phyloP scores from a whole-genome alignment of 1,140 invertebrate genomes.

The Drosophila melanica region DNA sequence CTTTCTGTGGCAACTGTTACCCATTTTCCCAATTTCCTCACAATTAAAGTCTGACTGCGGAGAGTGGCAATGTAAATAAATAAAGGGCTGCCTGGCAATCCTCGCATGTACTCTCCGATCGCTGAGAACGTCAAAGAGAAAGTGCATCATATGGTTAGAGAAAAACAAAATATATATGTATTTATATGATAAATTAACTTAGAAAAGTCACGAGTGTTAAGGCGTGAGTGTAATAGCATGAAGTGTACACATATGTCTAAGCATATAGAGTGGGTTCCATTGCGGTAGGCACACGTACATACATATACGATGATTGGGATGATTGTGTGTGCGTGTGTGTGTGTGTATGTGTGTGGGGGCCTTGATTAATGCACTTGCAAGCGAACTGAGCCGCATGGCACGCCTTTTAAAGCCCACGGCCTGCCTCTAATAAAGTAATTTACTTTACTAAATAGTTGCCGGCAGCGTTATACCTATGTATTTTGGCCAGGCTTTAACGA shows the following conservation, averaged over 20 bases:
- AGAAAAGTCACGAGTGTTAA: slow-evolving; percentile 77
- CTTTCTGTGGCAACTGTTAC: slow-evolving; percentile 65
- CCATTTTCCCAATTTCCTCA: slow-evolving; percentile 57
- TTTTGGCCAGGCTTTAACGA: slow-evolving; percentile 33
- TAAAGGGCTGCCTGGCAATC: slow-evolving; percentile 63
- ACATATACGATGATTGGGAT: slow-evolving; percentile 8
- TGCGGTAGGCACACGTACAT: neutral
- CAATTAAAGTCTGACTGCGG: slow-evolving; percentile 37
- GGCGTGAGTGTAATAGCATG: slow-evolving; percentile 63
- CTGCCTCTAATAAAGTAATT: slow-evolving; percentile 76
- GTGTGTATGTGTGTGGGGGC: slow-evolving; percentile 50
- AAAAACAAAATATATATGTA: slow-evolving; percentile 20
- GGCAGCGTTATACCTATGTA: slow-evolving; percentile 50
- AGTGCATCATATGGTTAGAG: slow-evolving; percentile 54
- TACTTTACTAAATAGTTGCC: slow-evolving; percentile 75
- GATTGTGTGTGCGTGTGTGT: slow-evolving; percentile 3
- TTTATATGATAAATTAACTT: slow-evolving; percentile 69
- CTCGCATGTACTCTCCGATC: slow-evolving; percentile 14
- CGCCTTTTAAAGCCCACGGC: slow-evolving; percentile 53
- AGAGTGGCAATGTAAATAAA: slow-evolving; percentile 50
- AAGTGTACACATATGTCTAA: slow-evolving; percentile 16
- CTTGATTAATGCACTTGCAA: slow-evolving; percentile 75
- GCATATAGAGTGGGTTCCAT: slow-evolving; percentile 50
- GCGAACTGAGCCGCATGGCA: slow-evolving; percentile 37
- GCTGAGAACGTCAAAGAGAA: slow-evolving; percentile 46